Base-by-base conservation (phyloP, 2,797 vertebrate species). In the Sebastes trivittatus region DNA sequence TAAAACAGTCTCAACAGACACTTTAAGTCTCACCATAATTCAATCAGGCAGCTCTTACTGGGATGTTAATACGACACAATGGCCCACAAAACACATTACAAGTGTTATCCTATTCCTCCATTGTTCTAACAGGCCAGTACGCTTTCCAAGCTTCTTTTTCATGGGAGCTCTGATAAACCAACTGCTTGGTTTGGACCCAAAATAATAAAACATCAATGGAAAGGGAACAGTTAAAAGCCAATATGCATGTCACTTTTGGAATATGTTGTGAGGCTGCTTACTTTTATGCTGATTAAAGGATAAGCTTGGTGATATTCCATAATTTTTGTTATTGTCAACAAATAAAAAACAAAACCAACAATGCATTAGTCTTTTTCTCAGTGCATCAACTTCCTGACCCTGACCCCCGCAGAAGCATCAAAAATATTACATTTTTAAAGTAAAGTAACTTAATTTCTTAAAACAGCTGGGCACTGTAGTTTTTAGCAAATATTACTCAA, bases 31-130 rank as follows among this genome's bases (percentile, higher is more conserved):
- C 1, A 22, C 11, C 20, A 23, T 93, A 80, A 94, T 82, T 83
- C 66, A 85, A 93, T 93, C 80, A 81, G 27, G 77, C 74, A 79
- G 84, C 89, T 93, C 83, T 93, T 86, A 93, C 74, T 73, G 72
- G 63, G 64, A 81, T 49, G 78, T 58, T 88, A 87, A 82, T 73
- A 10, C 64, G 81, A 79, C 80, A 66, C 81, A 58, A 66, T 69
- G 69, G 13, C 38, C 72, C 25, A 7, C 14, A 60, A 87, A 91
- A 86, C 66, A 42, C 83, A 88, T 91, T 88, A 89, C 71, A 58
- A 36, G 68, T 69, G 79, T 64, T 83, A 87, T 88, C 63, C 66
- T 77, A 78, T 76, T 80, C 81, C 54, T 70, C 75, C 54, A 65
- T 55, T 49, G 62, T 72, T 82, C 62, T 25, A 38, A 79, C 55